Evolutionary conservation across 2,797 vertebrate species (phyloP).

Genomic region (Semotilus atromaculatus): DNA sequence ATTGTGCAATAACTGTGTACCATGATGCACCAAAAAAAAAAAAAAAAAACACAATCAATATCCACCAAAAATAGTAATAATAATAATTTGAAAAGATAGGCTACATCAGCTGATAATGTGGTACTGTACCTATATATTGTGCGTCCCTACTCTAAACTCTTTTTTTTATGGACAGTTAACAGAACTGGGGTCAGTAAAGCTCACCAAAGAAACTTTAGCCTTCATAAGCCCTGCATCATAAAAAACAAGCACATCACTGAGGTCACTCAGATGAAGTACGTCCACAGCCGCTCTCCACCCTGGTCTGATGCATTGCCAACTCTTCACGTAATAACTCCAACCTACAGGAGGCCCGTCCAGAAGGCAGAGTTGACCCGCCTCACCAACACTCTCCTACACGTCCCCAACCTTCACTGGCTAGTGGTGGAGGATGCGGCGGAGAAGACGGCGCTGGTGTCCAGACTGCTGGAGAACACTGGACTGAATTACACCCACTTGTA

Average conservation of each 20-base stretch:
- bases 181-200: conserved; percentile 35
- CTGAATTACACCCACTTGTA: conserved; percentile 82
- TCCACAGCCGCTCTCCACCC: conserved; percentile 72
- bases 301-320: conserved; percentile 74
- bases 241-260: conserved; percentile 68
- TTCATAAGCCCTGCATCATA: conserved; percentile 68
- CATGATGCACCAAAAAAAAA: no score
- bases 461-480: conserved; percentile 71
- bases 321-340: conserved; percentile 79
- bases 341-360: conserved; percentile 78
- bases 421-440: conserved; percentile 78
- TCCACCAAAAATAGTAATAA: no score
- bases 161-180: conserved; percentile 63
- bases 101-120: not conserved
- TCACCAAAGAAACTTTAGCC: conserved; percentile 59
- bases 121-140: not conserved
- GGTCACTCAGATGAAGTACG: conserved; percentile 69
- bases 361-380: conserved; percentile 82
- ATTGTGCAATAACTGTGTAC: no score
- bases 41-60: no score
- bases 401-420: conserved; percentile 82
- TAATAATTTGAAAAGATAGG: no score
- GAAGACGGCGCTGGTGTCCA: conserved; percentile 69
- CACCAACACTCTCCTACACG: conserved; percentile 80
- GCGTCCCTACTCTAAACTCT: not conserved